phyloP scores from a whole-genome alignment of 1,140 invertebrate species.

The Drosophila mojavensis region DNA sequence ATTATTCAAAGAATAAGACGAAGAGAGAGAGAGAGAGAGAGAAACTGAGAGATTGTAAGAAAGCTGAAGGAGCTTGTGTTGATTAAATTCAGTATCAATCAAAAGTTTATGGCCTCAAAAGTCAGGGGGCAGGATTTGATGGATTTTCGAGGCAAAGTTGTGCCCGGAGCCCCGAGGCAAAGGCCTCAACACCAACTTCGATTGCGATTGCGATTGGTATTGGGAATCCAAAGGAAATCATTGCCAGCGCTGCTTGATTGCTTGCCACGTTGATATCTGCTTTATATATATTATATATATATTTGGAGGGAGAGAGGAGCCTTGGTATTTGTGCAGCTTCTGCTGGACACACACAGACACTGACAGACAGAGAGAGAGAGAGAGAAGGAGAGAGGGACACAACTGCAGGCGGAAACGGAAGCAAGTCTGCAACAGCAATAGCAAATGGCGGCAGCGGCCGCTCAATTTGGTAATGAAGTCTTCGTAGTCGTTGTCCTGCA shows the following conservation, averaged over 20 bases:
- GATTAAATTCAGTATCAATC: conserved; percentile 82
- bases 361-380: background rate
- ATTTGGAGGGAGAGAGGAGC: background rate
- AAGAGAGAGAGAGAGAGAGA: background rate
- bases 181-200: conserved; percentile 5
- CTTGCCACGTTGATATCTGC: conserved; percentile 76
- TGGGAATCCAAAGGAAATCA: conserved; percentile 70
- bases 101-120: conserved; percentile 81
- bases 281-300: conserved; percentile 41
- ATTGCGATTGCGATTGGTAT: conserved; percentile 24
- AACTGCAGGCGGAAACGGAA: conserved; percentile 75
- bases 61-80: conserved; percentile 55
- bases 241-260: conserved; percentile 71
- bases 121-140: conserved; percentile 70
- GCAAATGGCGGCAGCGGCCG: conserved; percentile 60
- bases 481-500: conserved; percentile 32
- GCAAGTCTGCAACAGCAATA: conserved; percentile 59
- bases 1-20: conserved; percentile 10
- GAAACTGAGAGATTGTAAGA: conserved; percentile 3
- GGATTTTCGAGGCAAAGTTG: conserved; percentile 67
- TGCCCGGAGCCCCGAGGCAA: conserved; percentile 35
- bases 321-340: conserved; percentile 72
- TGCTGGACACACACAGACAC: conserved; percentile 51
- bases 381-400: background rate
- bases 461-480: conserved; percentile 82